phyloP scores from a whole-genome alignment of 2,797 vertebrate species.

The Anomalospiza imberbis region DNA sequence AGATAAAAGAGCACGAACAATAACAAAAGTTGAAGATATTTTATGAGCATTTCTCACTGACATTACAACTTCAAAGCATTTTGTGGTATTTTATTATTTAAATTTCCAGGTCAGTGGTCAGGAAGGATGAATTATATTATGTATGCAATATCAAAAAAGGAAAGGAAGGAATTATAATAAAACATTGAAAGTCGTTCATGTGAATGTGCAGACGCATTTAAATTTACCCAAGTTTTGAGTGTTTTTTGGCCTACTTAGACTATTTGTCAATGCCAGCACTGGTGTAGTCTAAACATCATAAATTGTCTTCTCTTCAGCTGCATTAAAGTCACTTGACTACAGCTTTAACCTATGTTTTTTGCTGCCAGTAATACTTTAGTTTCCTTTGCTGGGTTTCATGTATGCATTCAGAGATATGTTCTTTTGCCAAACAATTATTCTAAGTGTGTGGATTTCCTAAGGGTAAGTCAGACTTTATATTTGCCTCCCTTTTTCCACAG shows the following conservation, averaged over 20 bases:
- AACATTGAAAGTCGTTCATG: background rate
- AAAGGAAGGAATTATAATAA: background rate
- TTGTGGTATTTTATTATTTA: conserved; percentile 11
- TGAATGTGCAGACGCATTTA: conserved; percentile 29
- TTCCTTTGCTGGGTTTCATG: background rate
- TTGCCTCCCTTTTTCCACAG: background rate
- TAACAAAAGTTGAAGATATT: conserved; percentile 26
- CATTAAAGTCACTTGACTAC: background rate
- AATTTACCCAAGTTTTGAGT: conserved; percentile 32
- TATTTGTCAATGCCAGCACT: conserved; percentile 17
- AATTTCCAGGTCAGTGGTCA: conserved; percentile 20
- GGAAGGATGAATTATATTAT: background rate
- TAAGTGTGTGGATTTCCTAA: background rate
- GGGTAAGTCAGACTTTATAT: background rate
- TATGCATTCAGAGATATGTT: background rate
- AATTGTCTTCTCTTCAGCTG: conserved; percentile 37
- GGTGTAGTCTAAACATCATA: conserved; percentile 51
- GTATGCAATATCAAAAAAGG: conserved; percentile 25
- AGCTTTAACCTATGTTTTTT: background rate
- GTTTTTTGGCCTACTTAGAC: background rate
- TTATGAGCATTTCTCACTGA: conserved; percentile 28
- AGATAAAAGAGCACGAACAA: conserved; percentile 34
- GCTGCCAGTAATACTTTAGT: background rate
- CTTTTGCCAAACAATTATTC: background rate
- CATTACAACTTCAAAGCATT: conserved; percentile 28